Conservation (phyloP, 1,140 invertebrate species). For the Apocrypta bakeri region DNA sequence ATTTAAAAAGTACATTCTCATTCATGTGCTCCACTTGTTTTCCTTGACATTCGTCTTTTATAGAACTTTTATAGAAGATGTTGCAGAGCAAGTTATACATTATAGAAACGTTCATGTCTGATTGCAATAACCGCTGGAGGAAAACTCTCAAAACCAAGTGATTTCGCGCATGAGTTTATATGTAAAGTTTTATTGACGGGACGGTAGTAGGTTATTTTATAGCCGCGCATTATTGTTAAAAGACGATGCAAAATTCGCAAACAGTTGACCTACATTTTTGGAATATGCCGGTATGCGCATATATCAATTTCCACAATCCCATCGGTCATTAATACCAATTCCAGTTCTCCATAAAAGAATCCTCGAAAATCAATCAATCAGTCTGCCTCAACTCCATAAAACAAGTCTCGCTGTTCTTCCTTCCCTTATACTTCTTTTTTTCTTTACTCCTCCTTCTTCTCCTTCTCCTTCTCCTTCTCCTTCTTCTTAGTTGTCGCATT, state of each 20-base stretch:
- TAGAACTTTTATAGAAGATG: background rate
- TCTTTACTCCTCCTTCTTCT: slow-evolving; percentile 50
- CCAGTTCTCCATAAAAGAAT: background rate
- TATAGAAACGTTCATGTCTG: background rate
- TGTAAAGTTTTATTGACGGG: background rate
- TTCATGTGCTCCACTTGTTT: too few species aligned
- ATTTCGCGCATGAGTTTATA: background rate
- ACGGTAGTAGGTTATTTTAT: background rate
- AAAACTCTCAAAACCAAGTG: background rate
- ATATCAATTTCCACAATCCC: background rate
- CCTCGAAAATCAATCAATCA: slow-evolving; percentile 25
- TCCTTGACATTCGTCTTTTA: too few species aligned
- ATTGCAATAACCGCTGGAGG: background rate
- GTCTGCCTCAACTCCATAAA: slow-evolving; percentile 8
- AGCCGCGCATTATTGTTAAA: background rate
- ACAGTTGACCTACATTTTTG: background rate
- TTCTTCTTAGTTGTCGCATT: slow-evolving; percentile 31
- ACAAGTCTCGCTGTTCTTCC: background rate
- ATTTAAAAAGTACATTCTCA: too few species aligned
- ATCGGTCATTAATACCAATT: background rate
- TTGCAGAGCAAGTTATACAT: background rate
- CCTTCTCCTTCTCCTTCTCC: slow-evolving; percentile 43
- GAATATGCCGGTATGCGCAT: background rate
- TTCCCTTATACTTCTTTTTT: slow-evolving; percentile 37
- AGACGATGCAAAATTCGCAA: background rate